Evolutionary conservation across 2,797 vertebrate genomes (phyloP).

Genomic region (Synaphobranchus kaupii): DNA sequence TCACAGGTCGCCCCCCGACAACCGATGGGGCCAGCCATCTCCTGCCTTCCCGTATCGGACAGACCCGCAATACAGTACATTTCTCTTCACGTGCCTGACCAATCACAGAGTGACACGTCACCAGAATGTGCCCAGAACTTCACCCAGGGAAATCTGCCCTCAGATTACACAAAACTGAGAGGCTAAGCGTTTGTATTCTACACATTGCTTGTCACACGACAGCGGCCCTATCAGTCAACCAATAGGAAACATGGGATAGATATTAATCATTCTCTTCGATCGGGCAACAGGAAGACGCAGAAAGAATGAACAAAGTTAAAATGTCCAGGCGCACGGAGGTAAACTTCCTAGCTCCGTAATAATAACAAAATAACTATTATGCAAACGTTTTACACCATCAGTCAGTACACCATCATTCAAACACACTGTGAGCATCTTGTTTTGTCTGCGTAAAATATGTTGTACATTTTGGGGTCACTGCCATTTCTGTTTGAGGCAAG

Average conservation of each 20-base stretch:
- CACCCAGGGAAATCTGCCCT: conserved; percentile 81
- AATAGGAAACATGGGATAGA: conserved; percentile 74
- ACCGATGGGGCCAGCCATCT: conserved; percentile 81
- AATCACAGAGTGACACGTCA: conserved; percentile 83
- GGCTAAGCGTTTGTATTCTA: conserved; percentile 87
- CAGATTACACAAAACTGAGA: conserved; percentile 86
- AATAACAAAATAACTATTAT: neutral
- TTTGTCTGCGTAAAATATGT: neutral
- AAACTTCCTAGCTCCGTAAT: neutral
- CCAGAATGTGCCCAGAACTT: conserved; percentile 76
- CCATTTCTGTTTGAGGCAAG: neutral
- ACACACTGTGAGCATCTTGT: neutral
- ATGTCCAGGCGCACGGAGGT: neutral
- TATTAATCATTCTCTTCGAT: conserved; percentile 67
- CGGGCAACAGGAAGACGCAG: neutral
- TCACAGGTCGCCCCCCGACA: conserved; percentile 71
- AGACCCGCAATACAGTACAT: conserved; percentile 84
- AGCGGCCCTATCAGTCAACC: conserved; percentile 79
- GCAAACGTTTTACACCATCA: neutral
- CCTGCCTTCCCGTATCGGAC: conserved; percentile 86
- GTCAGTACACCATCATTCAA: neutral
- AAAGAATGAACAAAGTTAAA: neutral
- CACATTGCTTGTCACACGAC: conserved; percentile 84
- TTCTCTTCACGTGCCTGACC: conserved; percentile 80
- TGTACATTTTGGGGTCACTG: neutral